Conservation (phyloP, 2,113 vertebrate genomes). For the Megaceryle maxima region DNA sequence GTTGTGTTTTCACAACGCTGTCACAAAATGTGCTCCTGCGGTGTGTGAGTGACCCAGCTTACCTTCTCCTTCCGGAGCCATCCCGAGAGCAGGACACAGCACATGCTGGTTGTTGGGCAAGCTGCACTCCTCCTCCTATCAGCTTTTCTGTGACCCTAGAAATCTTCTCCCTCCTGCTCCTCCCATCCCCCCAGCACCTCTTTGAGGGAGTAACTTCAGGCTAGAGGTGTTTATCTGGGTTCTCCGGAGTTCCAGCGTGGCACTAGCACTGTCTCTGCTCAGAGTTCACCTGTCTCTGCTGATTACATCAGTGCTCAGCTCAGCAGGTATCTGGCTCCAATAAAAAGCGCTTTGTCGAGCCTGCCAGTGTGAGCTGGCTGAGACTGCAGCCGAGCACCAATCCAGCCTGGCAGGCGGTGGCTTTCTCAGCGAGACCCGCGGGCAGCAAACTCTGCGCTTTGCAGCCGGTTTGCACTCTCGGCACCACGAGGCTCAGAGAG, state of each 20-base stretch:
- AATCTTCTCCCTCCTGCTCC: background rate
- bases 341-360: background rate
- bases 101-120: constrained; percentile 11
- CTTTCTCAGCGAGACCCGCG: background rate
- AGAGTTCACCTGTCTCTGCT: constrained; percentile 69
- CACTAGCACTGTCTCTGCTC: constrained; percentile 55
- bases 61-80: background rate
- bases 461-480: background rate
- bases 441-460: background rate
- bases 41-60: background rate
- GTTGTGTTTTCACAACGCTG: background rate
- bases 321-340: constrained; percentile 51
- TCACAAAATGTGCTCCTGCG: background rate
- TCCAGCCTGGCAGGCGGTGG: background rate
- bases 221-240: constrained; percentile 55
- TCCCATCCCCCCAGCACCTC: constrained; percentile 18
- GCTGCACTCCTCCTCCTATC: constrained; percentile 24
- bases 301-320: constrained; percentile 53
- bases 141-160: background rate
- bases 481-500: background rate
- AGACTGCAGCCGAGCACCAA: background rate
- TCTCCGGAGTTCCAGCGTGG: constrained; percentile 69
- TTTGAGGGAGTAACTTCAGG: background rate
- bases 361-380: background rate
- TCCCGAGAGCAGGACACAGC: constrained; percentile 11